These are phyloP conservation scores for Pygoscelis adeliae DNA, from an alignment of 2,113 vertebrate genomes.

Conservation along the genomic window DNA sequence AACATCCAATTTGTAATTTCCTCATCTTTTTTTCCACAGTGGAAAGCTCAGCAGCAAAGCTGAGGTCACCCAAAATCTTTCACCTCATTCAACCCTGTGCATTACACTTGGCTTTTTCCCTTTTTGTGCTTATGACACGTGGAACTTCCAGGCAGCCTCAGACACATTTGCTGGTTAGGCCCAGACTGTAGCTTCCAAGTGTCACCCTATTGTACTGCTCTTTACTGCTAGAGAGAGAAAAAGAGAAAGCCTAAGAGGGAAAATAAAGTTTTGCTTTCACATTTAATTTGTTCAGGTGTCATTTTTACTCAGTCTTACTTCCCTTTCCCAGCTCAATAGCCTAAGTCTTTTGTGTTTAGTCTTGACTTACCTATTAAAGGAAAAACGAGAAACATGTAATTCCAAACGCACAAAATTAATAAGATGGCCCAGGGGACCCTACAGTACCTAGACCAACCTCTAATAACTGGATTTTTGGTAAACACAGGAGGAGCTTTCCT, in stretches of 20 bases:
- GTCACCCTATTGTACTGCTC: neutral
- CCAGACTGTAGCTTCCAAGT: neutral
- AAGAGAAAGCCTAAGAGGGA: neutral
- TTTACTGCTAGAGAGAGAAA: no score
- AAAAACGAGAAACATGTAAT: fast-evolving
- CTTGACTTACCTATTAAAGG: no score
- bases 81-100: fast-evolving
- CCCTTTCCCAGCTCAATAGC: neutral
- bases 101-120: fast-evolving
- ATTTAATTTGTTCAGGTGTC: neutral
- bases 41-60: neutral
- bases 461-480: fast-evolving
- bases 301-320: neutral
- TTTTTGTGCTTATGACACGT: fast-evolving
- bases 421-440: fast-evolving
- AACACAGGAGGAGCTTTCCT: neutral
- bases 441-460: fast-evolving
- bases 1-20: no score
- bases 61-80: no score
- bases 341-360: fast-evolving
- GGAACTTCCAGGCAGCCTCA: neutral
- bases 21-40: neutral
- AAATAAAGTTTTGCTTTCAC: neutral
- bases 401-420: fast-evolving
- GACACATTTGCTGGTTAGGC: neutral